Evolutionary conservation across 1,140 invertebrate genomes (phyloP), one percentile per base, ranked within the genome.

Genomic region (Myzus persicae): DNA sequence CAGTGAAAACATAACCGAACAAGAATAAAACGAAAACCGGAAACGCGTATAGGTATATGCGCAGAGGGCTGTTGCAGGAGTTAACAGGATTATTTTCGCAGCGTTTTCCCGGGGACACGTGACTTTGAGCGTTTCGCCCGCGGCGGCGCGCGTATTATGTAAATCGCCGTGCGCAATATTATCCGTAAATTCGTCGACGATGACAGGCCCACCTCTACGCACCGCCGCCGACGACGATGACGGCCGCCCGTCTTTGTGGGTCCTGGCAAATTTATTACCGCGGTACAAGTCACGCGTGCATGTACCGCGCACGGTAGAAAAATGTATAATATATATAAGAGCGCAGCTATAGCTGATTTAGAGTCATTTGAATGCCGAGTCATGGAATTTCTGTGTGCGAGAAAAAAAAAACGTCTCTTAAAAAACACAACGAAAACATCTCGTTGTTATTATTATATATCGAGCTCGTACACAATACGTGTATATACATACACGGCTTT

Each of bases 351-450:
- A 85, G 81, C 91, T 85, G 91, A 85, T 93, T 93, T 93, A 93
- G 42, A 36, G 81, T 93, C 91, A 54, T 93, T 93, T 93, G 91
- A 40, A 93, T 93, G 91, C 91, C 91, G 48, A 54, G 91, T 93
- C 91, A 93, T 93, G 91, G 46, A 93, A 93, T 93, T 93, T 38
- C 7, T 20, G 67, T 40, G 1, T 85, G 46, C 24, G 76, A 6
- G 18, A 26, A 44, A 84, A 36, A 84, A 82, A 81, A 51, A 38
- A 36, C 40, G 31, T 81, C 38, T 59, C 89, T 36, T 48, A 36
- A 44, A 40, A 36, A 91, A 81, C 36, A 81, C 22, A 40, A 76
- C 40, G 36, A 92, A 20, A 44, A 44, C 67, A 44, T 76, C 42
- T 81, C 76, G 76, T 42, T 38, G 76, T 82, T 91, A 91, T 91